A percentile compares a stretch with the other conserved stretches of the same genome.
Conservation (phyloP, 2,888 invertebrate genomes). For the Aethes cnicana region DNA sequence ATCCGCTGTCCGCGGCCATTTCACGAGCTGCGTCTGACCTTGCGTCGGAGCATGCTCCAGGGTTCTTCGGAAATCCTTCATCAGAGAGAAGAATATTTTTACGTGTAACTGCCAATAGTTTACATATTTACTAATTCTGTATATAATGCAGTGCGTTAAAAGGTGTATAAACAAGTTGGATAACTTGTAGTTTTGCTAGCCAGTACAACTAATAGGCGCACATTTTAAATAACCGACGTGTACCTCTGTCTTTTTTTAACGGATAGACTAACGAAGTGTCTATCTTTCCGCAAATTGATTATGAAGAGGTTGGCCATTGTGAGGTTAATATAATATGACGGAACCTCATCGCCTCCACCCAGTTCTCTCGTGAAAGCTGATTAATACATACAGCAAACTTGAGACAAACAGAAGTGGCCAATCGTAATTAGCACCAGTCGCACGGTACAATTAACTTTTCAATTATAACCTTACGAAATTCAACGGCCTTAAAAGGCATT, state of each 20-base stretch:
- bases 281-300: too few relatives aligned
- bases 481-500: conserved; percentile 17
- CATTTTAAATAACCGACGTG: too few relatives aligned
- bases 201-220: too few relatives aligned
- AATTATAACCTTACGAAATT: conserved; percentile 21
- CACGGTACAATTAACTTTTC: conserved; percentile 23
- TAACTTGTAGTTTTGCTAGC: too few relatives aligned
- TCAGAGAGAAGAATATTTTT: neutral
- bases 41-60: conserved; percentile 41
- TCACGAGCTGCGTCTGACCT: conserved; percentile 41
- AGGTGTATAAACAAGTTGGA: too few relatives aligned
- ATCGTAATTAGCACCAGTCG: conserved; percentile 33
- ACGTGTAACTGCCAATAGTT: too few relatives aligned
- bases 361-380: too few relatives aligned
- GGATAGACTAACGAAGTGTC: too few relatives aligned
- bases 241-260: too few relatives aligned
- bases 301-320: too few relatives aligned
- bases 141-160: too few relatives aligned
- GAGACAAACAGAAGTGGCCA: conserved; percentile 36
- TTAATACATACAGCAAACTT: conserved; percentile 14
- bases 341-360: conserved; percentile 1
- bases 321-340: neutral
- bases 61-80: neutral
- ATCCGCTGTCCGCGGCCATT: conserved; percentile 45
- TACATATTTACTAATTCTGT: too few relatives aligned